Base-by-base conservation (phyloP, 2,888 invertebrate genomes). In the Drepanosiphum platanoidis region DNA sequence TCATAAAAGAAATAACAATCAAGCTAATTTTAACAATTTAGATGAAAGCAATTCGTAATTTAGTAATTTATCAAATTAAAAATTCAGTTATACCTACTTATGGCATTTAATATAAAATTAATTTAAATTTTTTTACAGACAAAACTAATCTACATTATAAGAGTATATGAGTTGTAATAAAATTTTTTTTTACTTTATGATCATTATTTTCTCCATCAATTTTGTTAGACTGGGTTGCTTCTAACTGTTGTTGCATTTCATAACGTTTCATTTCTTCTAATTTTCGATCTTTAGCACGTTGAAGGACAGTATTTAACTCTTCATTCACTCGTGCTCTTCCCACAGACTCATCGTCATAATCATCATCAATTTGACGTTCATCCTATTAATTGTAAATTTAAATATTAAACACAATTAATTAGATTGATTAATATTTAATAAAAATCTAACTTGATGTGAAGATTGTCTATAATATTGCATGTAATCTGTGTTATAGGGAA, bases 151-250 rank as follows among this genome's bases (percentile, higher is more conserved):
- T 11, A 42, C 5, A 42, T 42, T 42, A n/a, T n/a, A n/a, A 61
- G n/a, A 1, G 58, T 5, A 27, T 27, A 61, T 27, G 22, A 61
- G 9, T n/a, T n/a, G 0, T 9, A 61, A n/a, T 66, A 13, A 39
- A 64, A 64, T 30, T 0, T 32, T 79, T 58, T 18, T 2, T 72
- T 68, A 82, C 66, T 74, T 74, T 66, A 42, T 80, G 52, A 52
- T 83, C 75, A 58, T 75, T 34, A 64, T 52, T 87, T 61, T 75
- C 66, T 34, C 78, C 86, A 58, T 87, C 87, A 7, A 92, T 90
- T 88, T 93, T 93, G 89, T 94, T 93, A 86, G 94, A 89, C 88
- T 94, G 94, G 88, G 94, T 94, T 66, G 92, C 92, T 34, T 93
- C 92, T 13, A 91, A 91, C 88, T 91, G 92, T 88, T 93, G 93